These are phyloP conservation scores for Drosophila jambulina DNA, from an alignment of 1,140 invertebrate species.

Conservation along the genomic window DNA sequence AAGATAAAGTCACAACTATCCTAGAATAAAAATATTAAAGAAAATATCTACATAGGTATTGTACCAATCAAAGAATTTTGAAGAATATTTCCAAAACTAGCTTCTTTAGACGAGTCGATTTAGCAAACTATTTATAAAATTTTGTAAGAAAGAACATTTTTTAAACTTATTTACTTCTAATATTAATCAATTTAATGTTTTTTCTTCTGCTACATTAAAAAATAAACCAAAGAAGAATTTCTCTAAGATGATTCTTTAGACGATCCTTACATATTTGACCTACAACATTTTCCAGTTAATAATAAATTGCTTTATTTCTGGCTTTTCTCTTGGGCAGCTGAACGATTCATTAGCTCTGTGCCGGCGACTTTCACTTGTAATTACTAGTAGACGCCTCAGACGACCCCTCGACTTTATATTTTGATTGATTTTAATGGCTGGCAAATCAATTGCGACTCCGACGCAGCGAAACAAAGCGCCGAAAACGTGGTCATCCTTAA, in stretches of 20 bases:
- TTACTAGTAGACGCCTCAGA: slow-evolving; percentile 12
- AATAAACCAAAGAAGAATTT: not conserved
- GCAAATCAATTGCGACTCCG: slow-evolving; percentile 76
- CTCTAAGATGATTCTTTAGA: not conserved
- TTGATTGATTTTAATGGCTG: slow-evolving; percentile 80
- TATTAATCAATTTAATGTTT: not conserved
- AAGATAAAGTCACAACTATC: no score
- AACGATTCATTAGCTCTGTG: slow-evolving; percentile 22
- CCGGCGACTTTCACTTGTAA: slow-evolving; percentile 46
- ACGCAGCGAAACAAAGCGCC: slow-evolving; percentile 65
- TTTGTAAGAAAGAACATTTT: not conserved
- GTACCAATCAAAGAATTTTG: no score
- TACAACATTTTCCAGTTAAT: not conserved
- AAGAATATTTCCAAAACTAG: not conserved
- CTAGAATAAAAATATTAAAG: no score
- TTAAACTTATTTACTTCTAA: not conserved
- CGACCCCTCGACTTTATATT: slow-evolving; percentile 46
- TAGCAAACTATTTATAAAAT: not conserved
- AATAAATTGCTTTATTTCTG: slow-evolving; percentile 6
- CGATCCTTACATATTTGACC: not conserved
- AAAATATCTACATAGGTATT: no score
- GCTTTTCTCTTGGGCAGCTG: not conserved
- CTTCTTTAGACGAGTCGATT: not conserved
- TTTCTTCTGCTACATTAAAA: not conserved
- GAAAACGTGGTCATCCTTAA: slow-evolving; percentile 82